Evolutionary conservation across 2,113 vertebrate species (phyloP), one percentile per base, ranked within the genome.

Genomic region (Notiomystis cincta): DNA sequence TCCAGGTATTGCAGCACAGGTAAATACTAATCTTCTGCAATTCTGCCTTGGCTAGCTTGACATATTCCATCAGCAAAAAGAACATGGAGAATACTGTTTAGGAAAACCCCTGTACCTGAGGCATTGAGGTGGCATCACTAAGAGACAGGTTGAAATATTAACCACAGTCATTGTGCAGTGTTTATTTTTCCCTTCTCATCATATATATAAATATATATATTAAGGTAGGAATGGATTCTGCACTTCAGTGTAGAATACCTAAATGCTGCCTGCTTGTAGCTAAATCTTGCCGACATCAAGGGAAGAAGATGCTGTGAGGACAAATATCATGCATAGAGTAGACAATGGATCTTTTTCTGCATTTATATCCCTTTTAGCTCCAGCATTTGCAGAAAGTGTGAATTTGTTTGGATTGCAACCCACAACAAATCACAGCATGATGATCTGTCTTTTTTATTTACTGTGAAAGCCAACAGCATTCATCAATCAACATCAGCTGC

Each of bases 1-100:
- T 86, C 88, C 64, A 71, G 90, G 33, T 95, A 90, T 80, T 94
- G 76, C 48, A 93, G 54, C 57, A 51, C 56, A 61, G 56, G 60
- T 90, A 96, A 90, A 93, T 83, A 90, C 76, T 89, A 67, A 87
- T 92, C 81, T 94, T 83, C 76, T 92, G 60, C 82, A 93, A 78
- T 93, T 90, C 51, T 65, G 5, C 50, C 62, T 86, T 58, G 61
- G 80, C 65, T 87, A 47, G n/a, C 37, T 75, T 87, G 82, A 93
- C 75, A 77, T 61, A 86, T 82, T 84, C 78, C 47, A 92, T 91
- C 73, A 69, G 45, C 30, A 64, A 78, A 91, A 72, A 72, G 66
- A 90, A 57, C 10, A 18, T 30, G 40, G 76, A 73, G 86, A 94
- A 64, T 66, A 78, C 1, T 66, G 42, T 83, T 83, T 91, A 82